phyloP scores from a whole-genome alignment of 2,797 vertebrate genomes.

The Propithecus perrieri region DNA sequence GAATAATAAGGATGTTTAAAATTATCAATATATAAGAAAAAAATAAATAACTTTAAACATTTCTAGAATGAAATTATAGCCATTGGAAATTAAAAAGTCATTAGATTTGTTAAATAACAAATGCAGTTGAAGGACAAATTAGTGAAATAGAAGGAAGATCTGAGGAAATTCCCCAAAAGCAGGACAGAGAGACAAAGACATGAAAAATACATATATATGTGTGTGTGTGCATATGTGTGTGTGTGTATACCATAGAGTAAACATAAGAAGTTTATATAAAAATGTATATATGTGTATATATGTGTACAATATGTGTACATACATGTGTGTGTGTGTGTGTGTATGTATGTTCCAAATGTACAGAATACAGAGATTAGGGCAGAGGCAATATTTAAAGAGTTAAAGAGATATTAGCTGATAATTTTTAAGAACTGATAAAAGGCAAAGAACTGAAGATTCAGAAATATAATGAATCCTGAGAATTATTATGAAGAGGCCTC shows the following conservation, averaged over 20 bases:
- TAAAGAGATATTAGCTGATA: background rate
- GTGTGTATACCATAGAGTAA: background rate
- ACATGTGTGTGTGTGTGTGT: background rate
- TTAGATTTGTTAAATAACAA: background rate
- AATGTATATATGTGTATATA: background rate
- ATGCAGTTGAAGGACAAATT: background rate
- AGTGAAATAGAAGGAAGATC: background rate
- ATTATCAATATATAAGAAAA: background rate
- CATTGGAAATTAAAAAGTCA: background rate
- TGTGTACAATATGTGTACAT: background rate
- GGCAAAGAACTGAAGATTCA: background rate
- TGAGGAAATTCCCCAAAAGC: background rate
- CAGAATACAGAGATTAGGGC: background rate
- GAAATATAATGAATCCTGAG: background rate
- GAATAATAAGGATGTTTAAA: background rate
- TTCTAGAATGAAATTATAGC: conserved; percentile 15
- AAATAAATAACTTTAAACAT: background rate
- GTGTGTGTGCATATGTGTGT: background rate
- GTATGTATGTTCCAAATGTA: background rate
- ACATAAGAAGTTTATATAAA: background rate
- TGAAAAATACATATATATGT: background rate
- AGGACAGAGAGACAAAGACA: background rate
- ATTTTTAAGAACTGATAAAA: background rate
- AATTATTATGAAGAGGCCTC: background rate
- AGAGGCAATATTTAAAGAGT: background rate